Evolutionary conservation across 2,797 vertebrate genomes (phyloP).

Genomic region (Amazona finschi): DNA sequence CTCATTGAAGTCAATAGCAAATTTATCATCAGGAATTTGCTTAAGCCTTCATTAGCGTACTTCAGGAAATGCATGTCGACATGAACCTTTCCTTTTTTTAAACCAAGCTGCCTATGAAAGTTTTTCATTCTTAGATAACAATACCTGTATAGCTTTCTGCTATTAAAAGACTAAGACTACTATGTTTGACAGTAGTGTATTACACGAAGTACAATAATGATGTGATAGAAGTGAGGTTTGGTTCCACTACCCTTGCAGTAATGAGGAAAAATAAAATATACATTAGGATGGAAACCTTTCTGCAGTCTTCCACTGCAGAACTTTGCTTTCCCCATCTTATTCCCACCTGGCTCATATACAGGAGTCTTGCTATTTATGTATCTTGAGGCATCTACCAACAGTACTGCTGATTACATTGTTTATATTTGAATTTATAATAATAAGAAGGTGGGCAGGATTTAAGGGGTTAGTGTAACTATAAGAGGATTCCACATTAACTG

Average conservation of each 20-base stretch:
- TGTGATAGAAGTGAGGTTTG: not conserved
- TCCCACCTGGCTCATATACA: not conserved
- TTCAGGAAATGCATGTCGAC: not conserved
- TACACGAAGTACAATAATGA: not conserved
- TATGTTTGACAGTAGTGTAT: not conserved
- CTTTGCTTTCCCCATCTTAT: not conserved
- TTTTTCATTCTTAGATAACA: not conserved
- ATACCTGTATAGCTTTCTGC: not conserved
- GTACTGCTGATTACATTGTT: not conserved
- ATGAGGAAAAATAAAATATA: not conserved
- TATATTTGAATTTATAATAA: not conserved
- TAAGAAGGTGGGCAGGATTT: not conserved
- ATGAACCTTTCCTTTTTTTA: not conserved
- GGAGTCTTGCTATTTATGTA: not conserved
- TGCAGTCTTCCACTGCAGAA: not conserved
- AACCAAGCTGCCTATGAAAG: not conserved
- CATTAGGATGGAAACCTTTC: not conserved
- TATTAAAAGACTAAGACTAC: not conserved
- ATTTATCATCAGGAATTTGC: not conserved
- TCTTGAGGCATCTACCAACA: not conserved
- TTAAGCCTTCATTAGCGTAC: not conserved
- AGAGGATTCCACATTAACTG: not conserved
- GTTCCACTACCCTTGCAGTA: constrained; percentile 7
- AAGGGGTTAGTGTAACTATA: not conserved
- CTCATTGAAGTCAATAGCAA: not conserved